Percentiles rank a stretch among this genome's conserved stretches.
Conservation (phyloP, 2,113 vertebrate genomes). For the Cnemophilus loriae region DNA sequence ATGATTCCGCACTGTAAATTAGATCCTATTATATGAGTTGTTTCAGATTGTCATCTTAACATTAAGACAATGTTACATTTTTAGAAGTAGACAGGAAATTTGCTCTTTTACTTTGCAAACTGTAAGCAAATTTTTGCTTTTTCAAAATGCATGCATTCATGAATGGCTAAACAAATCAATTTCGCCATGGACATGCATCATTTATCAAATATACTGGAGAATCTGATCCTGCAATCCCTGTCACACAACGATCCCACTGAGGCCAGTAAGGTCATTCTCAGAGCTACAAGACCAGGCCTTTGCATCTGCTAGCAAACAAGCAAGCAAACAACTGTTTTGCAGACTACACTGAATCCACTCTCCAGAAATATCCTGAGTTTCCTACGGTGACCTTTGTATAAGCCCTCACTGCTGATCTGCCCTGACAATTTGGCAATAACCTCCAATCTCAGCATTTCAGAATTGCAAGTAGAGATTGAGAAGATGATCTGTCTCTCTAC, state of each 20-base stretch:
- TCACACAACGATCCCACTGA: neutral
- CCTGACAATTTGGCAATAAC: neutral
- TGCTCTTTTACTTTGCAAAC: neutral
- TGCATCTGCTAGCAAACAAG: neutral
- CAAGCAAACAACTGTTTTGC: neutral
- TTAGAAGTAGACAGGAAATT: constrained; percentile 41
- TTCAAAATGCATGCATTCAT: neutral
- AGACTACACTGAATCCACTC: neutral
- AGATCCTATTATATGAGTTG: neutral
- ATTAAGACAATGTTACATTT: constrained; percentile 21
- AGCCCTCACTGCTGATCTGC: neutral
- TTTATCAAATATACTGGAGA: neutral
- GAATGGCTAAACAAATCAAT: neutral
- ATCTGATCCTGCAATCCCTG: neutral
- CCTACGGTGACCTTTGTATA: neutral
- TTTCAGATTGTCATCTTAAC: constrained; percentile 23
- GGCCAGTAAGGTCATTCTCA: neutral
- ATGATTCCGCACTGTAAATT: constrained; percentile 5
- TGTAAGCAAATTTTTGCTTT: neutral
- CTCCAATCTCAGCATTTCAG: neutral
- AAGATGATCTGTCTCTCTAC: neutral
- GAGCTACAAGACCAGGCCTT: neutral
- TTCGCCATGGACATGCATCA: neutral
- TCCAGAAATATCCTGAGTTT: neutral
- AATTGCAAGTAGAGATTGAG: neutral